Evolutionary conservation across 2,888 invertebrate genomes (phyloP).

Genomic region (Antitype chi): DNA sequence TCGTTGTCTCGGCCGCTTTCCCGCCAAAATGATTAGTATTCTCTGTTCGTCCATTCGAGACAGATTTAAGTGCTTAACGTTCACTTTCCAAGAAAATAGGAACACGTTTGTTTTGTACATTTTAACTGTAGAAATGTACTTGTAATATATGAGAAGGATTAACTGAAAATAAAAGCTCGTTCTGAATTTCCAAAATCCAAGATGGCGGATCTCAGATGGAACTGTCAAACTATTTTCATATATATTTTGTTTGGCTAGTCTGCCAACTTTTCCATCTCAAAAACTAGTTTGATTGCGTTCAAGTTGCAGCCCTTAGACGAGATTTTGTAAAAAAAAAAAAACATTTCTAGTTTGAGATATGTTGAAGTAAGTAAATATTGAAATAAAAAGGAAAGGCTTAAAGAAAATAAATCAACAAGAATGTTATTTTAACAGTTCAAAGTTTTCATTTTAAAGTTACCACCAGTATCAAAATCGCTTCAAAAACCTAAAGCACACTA

Average conservation of each 20-base stretch:
- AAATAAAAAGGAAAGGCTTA: no score
- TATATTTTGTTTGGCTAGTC: no score
- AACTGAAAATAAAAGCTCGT: not conserved
- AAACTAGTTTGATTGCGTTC: no score
- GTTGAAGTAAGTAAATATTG: no score
- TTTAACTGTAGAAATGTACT: slow-evolving; percentile 18
- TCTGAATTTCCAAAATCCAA: slow-evolving; percentile 6
- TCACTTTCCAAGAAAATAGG: slow-evolving; percentile 65
- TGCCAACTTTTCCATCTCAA: no score
- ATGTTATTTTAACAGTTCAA: no score
- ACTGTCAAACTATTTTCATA: not conserved
- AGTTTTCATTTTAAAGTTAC: not conserved
- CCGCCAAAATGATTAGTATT: slow-evolving; percentile 59
- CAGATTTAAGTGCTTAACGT: slow-evolving; percentile 61
- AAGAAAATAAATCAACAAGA: no score
- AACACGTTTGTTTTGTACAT: slow-evolving; percentile 27
- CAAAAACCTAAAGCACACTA: not conserved
- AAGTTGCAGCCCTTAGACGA: no score
- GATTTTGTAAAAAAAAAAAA: no score
- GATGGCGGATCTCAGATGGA: not conserved
- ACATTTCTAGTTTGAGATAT: no score
- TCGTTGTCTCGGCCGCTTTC: slow-evolving; percentile 53
- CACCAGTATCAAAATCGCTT: not conserved
- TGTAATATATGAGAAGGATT: not conserved
- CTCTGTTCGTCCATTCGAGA: slow-evolving; percentile 39